Base-by-base conservation (phyloP, 2,113 vertebrate species). In the Macrotus californicus region DNA sequence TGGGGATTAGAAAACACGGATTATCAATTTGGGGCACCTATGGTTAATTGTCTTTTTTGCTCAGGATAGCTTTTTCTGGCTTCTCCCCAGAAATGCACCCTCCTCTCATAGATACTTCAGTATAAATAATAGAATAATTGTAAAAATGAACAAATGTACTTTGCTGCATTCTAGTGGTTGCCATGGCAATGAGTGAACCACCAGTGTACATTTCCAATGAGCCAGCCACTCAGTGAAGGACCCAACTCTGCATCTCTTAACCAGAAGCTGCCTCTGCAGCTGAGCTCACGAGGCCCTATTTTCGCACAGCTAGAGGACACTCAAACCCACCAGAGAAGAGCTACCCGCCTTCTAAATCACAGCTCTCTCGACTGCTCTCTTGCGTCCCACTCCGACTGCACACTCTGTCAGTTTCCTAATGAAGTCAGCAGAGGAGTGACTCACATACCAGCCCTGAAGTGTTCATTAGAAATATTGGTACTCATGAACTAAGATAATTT, bases 71-170 rank as follows among this genome's bases (percentile, higher is more conserved):
- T 36, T 93, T 92, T 86, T 36, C 90, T 94, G 93, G 76, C 85
- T 93, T 79, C 69, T 94, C 91, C 77, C 70, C 48, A 79, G 75
- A 84, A 93, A 89, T 86, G 46, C 7, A 86, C 83, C 93, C 92
- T 46, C 96, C 46, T 94, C 75, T 94, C 82, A 59, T 93, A 89
- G 61, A 96, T 24, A 39, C 85, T 56, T 75, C 69, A 29, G n/a
- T 91, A 95, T 97, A 96, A 96, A 97, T 97, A 97, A 97, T 95
- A 97, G 96, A 97, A 97, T 95, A 96, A 97, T 96, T 97, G 89
- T 93, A 94, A 96, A 97, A 97, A 96, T 94, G 97, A 97, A 70
- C 96, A 96, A 96, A 93, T 91, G 89, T 64, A 66, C 92, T 94
- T 21, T 82, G 94, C 87, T 93, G 91, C 94, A 89, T 56, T 70